Conservation (phyloP, 2,888 invertebrate genomes). For the Hirtodrosophila duncani region DNA sequence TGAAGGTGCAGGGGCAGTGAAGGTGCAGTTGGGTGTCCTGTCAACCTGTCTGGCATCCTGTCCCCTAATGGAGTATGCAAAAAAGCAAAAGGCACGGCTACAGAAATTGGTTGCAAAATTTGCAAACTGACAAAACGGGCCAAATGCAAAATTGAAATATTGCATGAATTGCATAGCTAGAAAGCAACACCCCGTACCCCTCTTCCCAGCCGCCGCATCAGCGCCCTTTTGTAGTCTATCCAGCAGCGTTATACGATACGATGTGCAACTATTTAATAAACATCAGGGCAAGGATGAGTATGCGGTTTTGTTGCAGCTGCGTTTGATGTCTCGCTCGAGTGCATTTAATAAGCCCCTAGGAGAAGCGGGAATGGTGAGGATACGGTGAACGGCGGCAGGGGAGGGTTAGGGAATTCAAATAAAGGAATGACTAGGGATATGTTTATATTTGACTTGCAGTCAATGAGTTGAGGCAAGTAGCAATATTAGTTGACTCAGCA, state of each 20-base stretch:
- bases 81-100: not conserved
- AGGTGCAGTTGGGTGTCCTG: not conserved
- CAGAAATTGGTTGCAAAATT: conserved; percentile 21
- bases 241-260: no score
- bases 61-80: conserved; percentile 10
- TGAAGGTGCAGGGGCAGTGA: conserved; percentile 9
- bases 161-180: conserved; percentile 53
- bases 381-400: not conserved
- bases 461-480: no score
- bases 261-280: conserved; percentile 66
- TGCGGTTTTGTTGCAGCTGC: conserved; percentile 26
- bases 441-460: conserved; percentile 24
- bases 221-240: no score
- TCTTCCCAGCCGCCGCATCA: not conserved
- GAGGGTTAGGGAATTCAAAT: not conserved
- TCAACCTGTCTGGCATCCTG: conserved; percentile 13
- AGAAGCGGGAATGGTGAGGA: not conserved
- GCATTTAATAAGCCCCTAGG: conserved; percentile 56
- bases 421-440: not conserved
- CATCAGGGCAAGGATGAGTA: conserved; percentile 30
- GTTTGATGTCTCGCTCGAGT: conserved; percentile 60
- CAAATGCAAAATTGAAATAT: conserved; percentile 60
- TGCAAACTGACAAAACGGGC: conserved; percentile 28
- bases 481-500: no score
- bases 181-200: not conserved